Conservation (phyloP, 2,797 vertebrate species). For the Crypturellus tataupa region DNA sequence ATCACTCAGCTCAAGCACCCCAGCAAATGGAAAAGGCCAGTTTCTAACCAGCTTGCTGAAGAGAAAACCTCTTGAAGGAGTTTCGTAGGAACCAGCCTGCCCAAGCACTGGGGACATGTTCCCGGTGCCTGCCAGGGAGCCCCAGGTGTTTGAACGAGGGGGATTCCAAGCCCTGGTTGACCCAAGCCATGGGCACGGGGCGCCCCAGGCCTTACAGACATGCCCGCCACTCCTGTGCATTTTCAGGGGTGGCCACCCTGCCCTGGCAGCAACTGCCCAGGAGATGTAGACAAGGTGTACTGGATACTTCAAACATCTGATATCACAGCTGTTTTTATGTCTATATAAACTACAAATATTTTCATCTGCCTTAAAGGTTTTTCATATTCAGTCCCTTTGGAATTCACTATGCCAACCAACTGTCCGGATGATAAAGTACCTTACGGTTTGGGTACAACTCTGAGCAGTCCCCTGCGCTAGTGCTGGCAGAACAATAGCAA, state of each 20-base stretch:
- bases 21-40: not conserved
- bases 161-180: not conserved
- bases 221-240: not conserved
- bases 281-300: not conserved
- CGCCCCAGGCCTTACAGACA: not conserved
- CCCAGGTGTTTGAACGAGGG: constrained; percentile 29
- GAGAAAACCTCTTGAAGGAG: not conserved
- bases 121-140: constrained; percentile 16
- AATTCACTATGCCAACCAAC: not conserved
- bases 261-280: not conserved
- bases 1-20: not conserved
- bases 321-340: not conserved
- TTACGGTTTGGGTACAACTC: not conserved
- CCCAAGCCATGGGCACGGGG: not conserved
- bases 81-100: not conserved
- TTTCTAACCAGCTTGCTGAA: not conserved
- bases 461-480: not conserved
- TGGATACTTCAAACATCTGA: constrained; percentile 6
- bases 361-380: not conserved
- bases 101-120: not conserved
- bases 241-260: not conserved
- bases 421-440: not conserved
- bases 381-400: not conserved
- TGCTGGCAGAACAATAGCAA: not conserved
- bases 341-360: constrained; percentile 26